Conservation (phyloP, 1,140 invertebrate species). For the Centruroides vittatus region DNA sequence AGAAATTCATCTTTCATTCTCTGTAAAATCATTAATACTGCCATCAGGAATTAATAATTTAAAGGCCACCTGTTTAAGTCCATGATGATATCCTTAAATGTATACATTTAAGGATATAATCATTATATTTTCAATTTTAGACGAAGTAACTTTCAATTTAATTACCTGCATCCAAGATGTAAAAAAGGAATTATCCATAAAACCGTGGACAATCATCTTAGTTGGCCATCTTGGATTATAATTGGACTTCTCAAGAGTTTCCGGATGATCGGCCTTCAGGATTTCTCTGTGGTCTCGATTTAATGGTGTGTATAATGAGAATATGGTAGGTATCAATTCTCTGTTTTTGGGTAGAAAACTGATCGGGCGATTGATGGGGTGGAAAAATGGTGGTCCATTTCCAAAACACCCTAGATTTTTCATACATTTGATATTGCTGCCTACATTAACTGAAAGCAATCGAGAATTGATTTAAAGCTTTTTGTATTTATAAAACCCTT, state of each 20-base stretch:
- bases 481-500: too few relatives aligned
- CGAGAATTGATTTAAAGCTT: too few relatives aligned
- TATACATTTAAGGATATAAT: too few relatives aligned
- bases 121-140: too few relatives aligned
- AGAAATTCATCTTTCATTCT: too few relatives aligned
- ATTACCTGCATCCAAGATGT: constrained; percentile 12
- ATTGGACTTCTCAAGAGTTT: constrained; percentile 27
- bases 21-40: too few relatives aligned
- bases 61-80: background rate
- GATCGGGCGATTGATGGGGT: constrained; percentile 7
- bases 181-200: constrained; percentile 9
- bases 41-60: too few relatives aligned
- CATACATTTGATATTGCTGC: constrained; percentile 4
- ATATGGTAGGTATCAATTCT: constrained; percentile 36
- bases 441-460: background rate
- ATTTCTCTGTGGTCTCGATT: constrained; percentile 24
- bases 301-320: constrained; percentile 35
- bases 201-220: constrained; percentile 68
- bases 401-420: constrained; percentile 16
- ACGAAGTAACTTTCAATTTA: too few relatives aligned
- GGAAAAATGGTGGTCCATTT: constrained; percentile 12
- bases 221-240: constrained; percentile 38
- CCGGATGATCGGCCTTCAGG: constrained; percentile 7
- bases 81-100: too few relatives aligned
- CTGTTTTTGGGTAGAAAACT: constrained; percentile 31